Evolutionary conservation across 2,797 vertebrate species (phyloP), one percentile per base, ranked within the genome.

Genomic region (Echiichthys vipera): DNA sequence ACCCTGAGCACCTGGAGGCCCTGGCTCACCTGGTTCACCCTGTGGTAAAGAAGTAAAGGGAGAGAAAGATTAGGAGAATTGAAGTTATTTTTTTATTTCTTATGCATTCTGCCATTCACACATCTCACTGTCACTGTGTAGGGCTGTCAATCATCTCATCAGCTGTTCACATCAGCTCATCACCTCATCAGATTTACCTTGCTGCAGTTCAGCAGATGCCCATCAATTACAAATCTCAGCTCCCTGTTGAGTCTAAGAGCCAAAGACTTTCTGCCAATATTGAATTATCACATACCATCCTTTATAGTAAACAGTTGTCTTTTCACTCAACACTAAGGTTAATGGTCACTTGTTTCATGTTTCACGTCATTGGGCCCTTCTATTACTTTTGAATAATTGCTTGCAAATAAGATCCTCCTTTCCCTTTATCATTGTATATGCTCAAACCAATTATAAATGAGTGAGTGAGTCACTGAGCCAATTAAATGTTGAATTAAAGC

Each of bases 1-100:
- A 12, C 96, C 97, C 69, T 97, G 96, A 69, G 95, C 95, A 65
- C 97, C 96, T 3, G 93, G 78, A 68, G 95, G 93, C 50, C 97
- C 96, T 0, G 91, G 81, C 6, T 91, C 92, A 5, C 96, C 97
- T 3, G 96, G 96, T 55, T 96, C 95, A 3, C 97, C 97, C 97
- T 97, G 71, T 80, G 0, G n/a, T 32, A 13, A 57, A 71, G 25
- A 3, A 17, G 2, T 8, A 42, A 20, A 5, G 2, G 3, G 6
- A 37, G 22, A 43, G 18, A 27, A 24, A 43, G 18, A 29, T 45
- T 54, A 24, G 40, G 15, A 82, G 37, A 81, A n/a, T n/a, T n/a
- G n/a, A n/a, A n/a, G n/a, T n/a, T n/a, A n/a, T n/a, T n/a, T n/a
- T n/a, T n/a, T n/a, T n/a, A n/a, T n/a, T n/a, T n/a, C n/a, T n/a